Evolutionary conservation across 2,797 vertebrate species (phyloP), one percentile per base, ranked within the genome.

Genomic region (Argentina silus): DNA sequence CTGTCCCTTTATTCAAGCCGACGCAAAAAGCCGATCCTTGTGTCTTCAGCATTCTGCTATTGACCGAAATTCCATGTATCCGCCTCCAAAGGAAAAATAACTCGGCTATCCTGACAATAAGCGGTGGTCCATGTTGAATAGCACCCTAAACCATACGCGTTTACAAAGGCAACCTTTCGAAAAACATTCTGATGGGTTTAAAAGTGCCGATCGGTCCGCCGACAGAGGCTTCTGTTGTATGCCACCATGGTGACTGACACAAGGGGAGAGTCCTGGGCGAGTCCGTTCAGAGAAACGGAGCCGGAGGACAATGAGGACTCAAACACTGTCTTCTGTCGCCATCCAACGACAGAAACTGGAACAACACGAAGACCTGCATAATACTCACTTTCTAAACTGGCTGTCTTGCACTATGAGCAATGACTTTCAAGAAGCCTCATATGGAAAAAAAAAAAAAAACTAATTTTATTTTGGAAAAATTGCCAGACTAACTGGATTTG

Each of bases 161-260:
- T 36, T 36, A 68, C 72, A 50, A 71, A 75, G 23, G 72, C 56
- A 65, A 77, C 50, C 71, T 74, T 76, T 27, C 75, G 63, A 57
- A 76, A 71, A 44, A 62, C 79, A 71, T 89, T 77, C 76, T 81
- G 43, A 51, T 44, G 63, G 74, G 63, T 74, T 82, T 81, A 83
- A 87, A 88, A 89, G 88, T 86, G 84, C 67, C 77, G 82, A 81
- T 70, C 60, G 77, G 57, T 80, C 77, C 81, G 72, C 83, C 74
- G 79, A 74, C 81, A 78, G 76, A 87, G 64, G 2, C 77, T 74
- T 85, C 85, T 92, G 91, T 91, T 92, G 89, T 94, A 15, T 81
- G 89, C 91, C 93, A 92, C 93, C 94, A 95, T 94, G 93, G 93
- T 92, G 93, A 94, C 92, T 93, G 93, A 90, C 81, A 81, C 82